A percentile compares a stretch with the other conserved stretches of the same genome.
phyloP scores from a whole-genome alignment of 2,797 vertebrate species.

The Enteromius anoplus region DNA sequence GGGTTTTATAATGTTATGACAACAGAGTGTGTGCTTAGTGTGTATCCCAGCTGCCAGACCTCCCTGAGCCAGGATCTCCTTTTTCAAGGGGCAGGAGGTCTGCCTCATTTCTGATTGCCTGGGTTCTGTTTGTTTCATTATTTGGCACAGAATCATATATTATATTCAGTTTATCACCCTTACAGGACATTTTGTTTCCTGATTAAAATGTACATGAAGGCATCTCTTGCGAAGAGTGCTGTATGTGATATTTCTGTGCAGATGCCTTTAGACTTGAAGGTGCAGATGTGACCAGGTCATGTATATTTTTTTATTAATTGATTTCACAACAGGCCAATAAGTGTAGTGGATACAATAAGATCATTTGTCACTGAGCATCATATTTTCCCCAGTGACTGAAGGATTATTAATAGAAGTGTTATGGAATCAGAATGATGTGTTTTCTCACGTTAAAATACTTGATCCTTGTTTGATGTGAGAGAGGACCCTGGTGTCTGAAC shows the following conservation, averaged over 20 bases:
- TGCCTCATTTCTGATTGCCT: neutral
- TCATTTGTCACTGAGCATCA: neutral
- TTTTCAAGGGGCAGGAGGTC: slow-evolving; percentile 4
- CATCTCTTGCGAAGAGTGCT: neutral
- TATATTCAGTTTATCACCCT: neutral
- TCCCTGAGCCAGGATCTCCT: neutral
- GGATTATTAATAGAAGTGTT: neutral
- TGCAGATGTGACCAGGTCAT: neutral
- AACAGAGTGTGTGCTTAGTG: slow-evolving; percentile 3
- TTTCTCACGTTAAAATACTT: neutral
- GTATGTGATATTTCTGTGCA: neutral
- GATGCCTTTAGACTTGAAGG: neutral
- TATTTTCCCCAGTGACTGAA: neutral
- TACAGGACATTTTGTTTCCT: neutral
- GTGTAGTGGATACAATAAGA: neutral
- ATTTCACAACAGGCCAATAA: neutral
- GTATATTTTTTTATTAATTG: neutral
- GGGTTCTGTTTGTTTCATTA: neutral
- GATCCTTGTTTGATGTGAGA: neutral
- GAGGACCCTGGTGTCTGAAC: neutral
- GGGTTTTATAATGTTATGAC: slow-evolving; percentile 11
- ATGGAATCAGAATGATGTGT: neutral
- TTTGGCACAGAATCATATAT: neutral
- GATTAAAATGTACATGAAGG: neutral
- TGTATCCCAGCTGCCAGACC: neutral